Base-by-base conservation (phyloP, 2,797 vertebrate species). In the Pantherophis alleghaniensis region DNA sequence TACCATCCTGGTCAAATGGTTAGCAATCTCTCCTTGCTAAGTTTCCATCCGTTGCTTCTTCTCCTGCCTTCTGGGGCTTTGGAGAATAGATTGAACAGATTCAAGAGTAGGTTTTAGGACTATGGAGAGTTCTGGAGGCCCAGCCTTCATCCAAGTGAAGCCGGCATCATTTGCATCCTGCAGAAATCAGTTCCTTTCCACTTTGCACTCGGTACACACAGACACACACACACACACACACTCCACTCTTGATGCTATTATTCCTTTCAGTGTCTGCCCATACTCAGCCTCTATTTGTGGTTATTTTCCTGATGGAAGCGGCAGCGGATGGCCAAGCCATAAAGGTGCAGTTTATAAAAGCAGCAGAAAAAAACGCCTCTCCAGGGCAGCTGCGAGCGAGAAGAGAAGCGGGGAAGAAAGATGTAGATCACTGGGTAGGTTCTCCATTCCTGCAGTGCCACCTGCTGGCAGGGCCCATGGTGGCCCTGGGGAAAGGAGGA, bases 361-460 rank as follows among this genome's bases (percentile, higher is more conserved):
- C 88, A 37, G 51, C 51, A n/a, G 28, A 12, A 28, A 63, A 13
- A 63, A 28, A 0, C 24, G 2, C 11, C 26, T 26, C 92, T 87
- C 18, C 10, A 10, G 28, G 53, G 60, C 56, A 56, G 11, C 2
- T 4, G 47, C 7, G 22, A 14, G 7, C 20, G 2, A 7, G 12
- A 9, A 10, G 0, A 3, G 16, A 1, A 4, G n/a, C n/a, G 4
- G 16, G 2, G 51, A 7, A 26, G 24, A 24, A 60, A n/a, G 56
- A 28, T 2, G n/a, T 6, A 7, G 18, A 16, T 12, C 53, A 13
- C 10, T 22, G 79, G 92, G 10, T 2, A 4, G 28, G n/a, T 61
- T 83, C 90, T 79, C 86, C n/a, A 53, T 88, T 66, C 90, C 47
- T 93, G 63, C 86, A 88, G 42, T 2, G 90, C 90, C 92, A 93